Evolutionary conservation across 2,888 invertebrate species (phyloP).

Genomic region (Brachyopa scutellaris): DNA sequence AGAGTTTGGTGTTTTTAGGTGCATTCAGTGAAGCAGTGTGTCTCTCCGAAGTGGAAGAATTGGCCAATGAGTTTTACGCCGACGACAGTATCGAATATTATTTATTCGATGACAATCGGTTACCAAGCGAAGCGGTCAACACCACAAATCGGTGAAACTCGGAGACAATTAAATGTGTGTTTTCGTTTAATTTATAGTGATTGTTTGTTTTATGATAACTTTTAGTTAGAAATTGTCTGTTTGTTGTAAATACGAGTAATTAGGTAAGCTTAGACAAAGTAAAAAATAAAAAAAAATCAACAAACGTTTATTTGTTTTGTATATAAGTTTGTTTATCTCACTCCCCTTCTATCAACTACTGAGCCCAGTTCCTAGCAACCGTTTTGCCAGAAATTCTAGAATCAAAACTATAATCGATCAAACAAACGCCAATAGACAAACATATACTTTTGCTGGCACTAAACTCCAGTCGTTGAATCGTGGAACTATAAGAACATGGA

Average conservation of each 20-base stretch:
- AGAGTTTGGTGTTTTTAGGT: slow-evolving; percentile 76
- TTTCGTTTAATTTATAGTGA: slow-evolving; percentile 41
- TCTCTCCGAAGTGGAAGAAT: slow-evolving; percentile 76
- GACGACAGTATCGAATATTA: slow-evolving; percentile 73
- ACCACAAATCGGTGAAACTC: slow-evolving; percentile 8
- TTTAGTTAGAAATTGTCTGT: background rate
- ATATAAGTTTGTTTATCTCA: background rate
- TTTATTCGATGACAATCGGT: slow-evolving; percentile 72
- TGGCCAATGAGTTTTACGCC: slow-evolving; percentile 76
- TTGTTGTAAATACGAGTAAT: slow-evolving; percentile 34
- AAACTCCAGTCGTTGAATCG: background rate
- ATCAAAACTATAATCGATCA: slow-evolving; percentile 34
- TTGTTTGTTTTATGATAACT: background rate
- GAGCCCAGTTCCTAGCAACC: background rate
- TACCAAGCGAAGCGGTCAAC: slow-evolving; percentile 8
- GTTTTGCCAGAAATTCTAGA: background rate
- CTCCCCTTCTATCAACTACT: too few species aligned
- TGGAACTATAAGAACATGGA: background rate
- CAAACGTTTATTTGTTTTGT: background rate
- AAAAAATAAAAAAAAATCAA: background rate
- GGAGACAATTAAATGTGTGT: background rate
- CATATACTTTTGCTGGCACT: background rate
- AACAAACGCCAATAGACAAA: background rate
- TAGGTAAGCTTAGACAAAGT: background rate
- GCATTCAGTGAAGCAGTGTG: slow-evolving; percentile 79